These are phyloP conservation scores for Holacanthus passer DNA, from an alignment of 2,113 vertebrate species.

Conservation along the genomic window DNA sequence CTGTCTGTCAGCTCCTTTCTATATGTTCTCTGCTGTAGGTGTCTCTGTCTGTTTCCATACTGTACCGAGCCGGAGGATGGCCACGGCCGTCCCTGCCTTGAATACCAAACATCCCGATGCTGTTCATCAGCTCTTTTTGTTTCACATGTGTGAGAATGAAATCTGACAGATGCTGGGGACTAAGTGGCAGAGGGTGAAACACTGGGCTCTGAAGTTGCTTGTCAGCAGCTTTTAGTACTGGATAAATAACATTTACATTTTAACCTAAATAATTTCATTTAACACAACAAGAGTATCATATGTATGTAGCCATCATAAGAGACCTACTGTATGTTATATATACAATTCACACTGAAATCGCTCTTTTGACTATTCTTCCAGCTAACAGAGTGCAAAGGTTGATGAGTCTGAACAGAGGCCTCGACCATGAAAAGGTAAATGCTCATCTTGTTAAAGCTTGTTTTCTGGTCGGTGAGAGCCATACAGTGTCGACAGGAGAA, in stretches of 20 bases:
- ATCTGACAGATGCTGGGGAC: slow-evolving; percentile 6
- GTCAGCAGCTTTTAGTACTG: slow-evolving; percentile 13
- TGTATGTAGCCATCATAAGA: too few species aligned
- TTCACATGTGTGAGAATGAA: slow-evolving; percentile 27
- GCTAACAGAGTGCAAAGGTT: too few species aligned
- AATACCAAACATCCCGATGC: slow-evolving; percentile 35
- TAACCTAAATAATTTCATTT: too few species aligned
- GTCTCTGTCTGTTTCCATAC: slow-evolving; percentile 33
- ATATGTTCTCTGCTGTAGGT: slow-evolving; percentile 19
- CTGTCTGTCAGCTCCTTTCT: slow-evolving; percentile 1
- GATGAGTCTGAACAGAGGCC: neutral
- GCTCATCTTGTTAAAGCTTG: neutral
- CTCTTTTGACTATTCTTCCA: too few species aligned
- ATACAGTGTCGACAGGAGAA: neutral
- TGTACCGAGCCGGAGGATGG: slow-evolving; percentile 4
- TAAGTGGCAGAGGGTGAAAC: neutral
- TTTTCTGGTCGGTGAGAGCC: neutral
- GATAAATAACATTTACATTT: too few species aligned
- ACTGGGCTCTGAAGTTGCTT: neutral
- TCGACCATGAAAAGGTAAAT: neutral
- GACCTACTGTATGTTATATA: too few species aligned
- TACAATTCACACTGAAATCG: too few species aligned
- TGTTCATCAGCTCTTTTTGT: slow-evolving; percentile 33
- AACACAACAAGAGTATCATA: too few species aligned
- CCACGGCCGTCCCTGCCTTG: slow-evolving; percentile 25